Evolutionary conservation across 2,113 vertebrate species (phyloP), one percentile per base, ranked within the genome.

Genomic region (Piprites chloris): DNA sequence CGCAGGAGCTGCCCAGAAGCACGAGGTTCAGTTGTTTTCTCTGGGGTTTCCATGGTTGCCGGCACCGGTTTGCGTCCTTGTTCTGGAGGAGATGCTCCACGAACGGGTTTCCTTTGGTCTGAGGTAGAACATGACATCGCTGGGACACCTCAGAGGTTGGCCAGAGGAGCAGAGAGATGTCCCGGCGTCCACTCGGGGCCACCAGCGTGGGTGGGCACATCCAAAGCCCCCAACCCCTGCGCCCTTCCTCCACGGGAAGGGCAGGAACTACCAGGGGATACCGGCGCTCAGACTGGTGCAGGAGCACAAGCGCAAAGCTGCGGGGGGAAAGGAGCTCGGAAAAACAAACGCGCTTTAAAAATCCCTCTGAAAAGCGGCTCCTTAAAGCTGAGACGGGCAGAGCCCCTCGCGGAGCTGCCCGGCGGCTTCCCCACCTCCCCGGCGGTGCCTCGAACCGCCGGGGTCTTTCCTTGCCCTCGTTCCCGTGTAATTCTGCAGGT

Each of bases 401-500:
- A 62, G 32, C 53, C 1, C 20, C 46, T 9, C 20, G 46, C 21
- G 6, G 42, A 14, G 20, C 63, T 68, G 66, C 56, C 63, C 9
- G 10, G 55, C 16, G 20, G 77, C 61, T 53, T 69, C 94, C 86
- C 88, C 71, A 12, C 73, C 81, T 50, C 39, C 14, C 55, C 33
- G 17, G 11, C 17, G 5, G 41, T 47, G 73, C 58, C 65, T 89
- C 63, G 35, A 22, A 23, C 74, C 83, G 78, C 87, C 74, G 74
- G 88, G 67, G 67, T 33, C 63, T 76, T 91, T 47, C 80, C 85
- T 91, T 86, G 62, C 67, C 39, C 81, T 78, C 1, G 14, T 47
- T 81, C 47, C 90, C 26, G 87, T 41, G 6, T 35, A 66, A 71
- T 85, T 33, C 90, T 76, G 83, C 94, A 96, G 94, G 94, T 97